Percentiles rank a stretch among this genome's conserved stretches.
Conservation (phyloP, 2,113 vertebrate species). For the Micromys minutus region DNA sequence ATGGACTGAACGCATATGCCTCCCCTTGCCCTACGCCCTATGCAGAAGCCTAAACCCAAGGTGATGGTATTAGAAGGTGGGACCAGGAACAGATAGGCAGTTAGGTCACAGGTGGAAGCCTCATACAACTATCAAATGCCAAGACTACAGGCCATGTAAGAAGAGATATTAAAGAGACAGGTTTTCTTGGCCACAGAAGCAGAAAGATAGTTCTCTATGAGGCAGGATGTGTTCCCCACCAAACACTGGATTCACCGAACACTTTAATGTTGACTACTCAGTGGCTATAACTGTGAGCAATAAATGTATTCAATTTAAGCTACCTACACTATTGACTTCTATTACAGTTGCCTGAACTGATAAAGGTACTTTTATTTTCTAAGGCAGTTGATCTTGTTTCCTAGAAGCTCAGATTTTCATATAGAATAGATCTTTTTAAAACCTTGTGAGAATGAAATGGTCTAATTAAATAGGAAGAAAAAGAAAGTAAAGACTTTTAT, state of each 20-base stretch:
- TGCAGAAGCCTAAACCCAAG: neutral
- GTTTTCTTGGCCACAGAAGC: neutral
- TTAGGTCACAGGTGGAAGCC: neutral
- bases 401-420: neutral
- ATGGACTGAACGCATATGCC: no score
- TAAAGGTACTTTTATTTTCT: neutral
- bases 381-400: neutral
- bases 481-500: constrained; percentile 5
- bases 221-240: neutral
- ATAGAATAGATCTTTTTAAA: neutral
- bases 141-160: neutral
- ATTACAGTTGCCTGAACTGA: neutral
- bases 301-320: neutral
- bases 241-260: neutral
- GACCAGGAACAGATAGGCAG: neutral
- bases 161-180: no score
- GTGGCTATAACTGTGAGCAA: neutral
- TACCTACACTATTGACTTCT: neutral
- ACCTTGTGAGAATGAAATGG: neutral
- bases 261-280: neutral
- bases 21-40: no score
- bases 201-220: neutral
- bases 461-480: neutral
- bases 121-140: neutral
- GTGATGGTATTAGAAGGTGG: neutral